Evolutionary conservation across 1,140 invertebrate genomes (phyloP), one percentile per base, ranked within the genome.

Genomic region (Bombus vancouverensis): DNA sequence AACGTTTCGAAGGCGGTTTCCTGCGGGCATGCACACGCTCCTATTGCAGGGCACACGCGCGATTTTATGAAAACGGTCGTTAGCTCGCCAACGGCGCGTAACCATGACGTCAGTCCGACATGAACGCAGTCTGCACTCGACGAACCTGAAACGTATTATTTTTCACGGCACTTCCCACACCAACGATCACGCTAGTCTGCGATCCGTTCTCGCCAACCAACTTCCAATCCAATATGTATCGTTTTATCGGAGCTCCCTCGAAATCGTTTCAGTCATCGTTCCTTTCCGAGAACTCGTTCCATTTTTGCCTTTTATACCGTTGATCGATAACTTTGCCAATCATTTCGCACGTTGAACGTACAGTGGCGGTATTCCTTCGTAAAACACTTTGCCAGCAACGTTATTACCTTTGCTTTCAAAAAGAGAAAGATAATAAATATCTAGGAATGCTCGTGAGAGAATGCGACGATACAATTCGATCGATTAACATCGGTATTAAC

Each of bases 61-160:
- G 59, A 74, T 89, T 92, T 90, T 88, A 92, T 90, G 83, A 92
- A 92, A 91, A 84, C 85, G 91, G 90, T 90, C 87, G 88, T 92
- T 92, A 88, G 90, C 89, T 73, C 87, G 85, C 88, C 87, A 90
- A 91, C 81, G 74, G 81, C 62, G 74, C 44, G 81, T 83, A 77
- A 83, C 91, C 83, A 92, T 93, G 90, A 93, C 92, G 92, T 92
- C 92, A 39, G 37, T 91, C 88, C 88, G 83, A 80, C 83, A 73
- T 89, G 88, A 81, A 86, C 39, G 87, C 53, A 3, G 72, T 53
- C n/a, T 39, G 84, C 82, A 83, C 81, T 87, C 88, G 85, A 92
- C 86, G 86, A 89, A 75, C 87, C 70, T 75, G 85, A 90, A 88
- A 89, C 87, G 85, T 91, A 88, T 90, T 92, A 90, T 88, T 87